Evolutionary conservation across 2,888 invertebrate genomes (phyloP), one percentile per base, ranked within the genome.

Genomic region (Tachystola acroxantha): DNA sequence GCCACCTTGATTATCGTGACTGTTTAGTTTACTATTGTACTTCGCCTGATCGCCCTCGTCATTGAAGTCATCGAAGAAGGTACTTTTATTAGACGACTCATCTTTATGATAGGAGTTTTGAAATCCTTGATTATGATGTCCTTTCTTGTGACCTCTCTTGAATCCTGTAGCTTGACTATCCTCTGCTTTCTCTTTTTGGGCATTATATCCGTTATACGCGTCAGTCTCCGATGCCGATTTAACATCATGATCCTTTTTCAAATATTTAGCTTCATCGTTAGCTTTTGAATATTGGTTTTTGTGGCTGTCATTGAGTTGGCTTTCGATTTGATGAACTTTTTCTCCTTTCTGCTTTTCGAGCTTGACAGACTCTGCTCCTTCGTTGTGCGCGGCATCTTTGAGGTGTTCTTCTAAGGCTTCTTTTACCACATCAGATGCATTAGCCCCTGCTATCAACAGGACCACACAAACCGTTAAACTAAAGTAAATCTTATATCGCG

Each of bases 41-140:
- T 73, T 74, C 2, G 86, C 75, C 60, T 72, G 73, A 41, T 87
- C 87, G 1, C 75, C 80, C 64, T 87, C 88, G 37, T 88, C 88
- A 38, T 75, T 84, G 1, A 72, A 88, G 55, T 92, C 92, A 53
- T 92, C 92, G 54, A 90, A 92, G 67, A 88, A 92, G 16, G 91
- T 91, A 37, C 91, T 90, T 51, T 91, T 91, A 53, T 90, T 91
- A 0, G 91, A 92, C 7, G 89, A 90, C 58, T 92, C 92, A 48
- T 92, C 92, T 64, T 92, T 92, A 53, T 91, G 90, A 53, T 92
- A 92, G 9, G 89, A 89, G 53, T 92, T 92, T 50, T 89, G 89
- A 59, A 91, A 93, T 10, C 92, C 92, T 46, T 91, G 89, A 38
- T 91, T 91, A 49, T 91, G 91, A 46, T 91, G 91, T 2, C 92